Conservation (phyloP, 2,888 invertebrate species). For the Rhaphigaster nebulosa region DNA sequence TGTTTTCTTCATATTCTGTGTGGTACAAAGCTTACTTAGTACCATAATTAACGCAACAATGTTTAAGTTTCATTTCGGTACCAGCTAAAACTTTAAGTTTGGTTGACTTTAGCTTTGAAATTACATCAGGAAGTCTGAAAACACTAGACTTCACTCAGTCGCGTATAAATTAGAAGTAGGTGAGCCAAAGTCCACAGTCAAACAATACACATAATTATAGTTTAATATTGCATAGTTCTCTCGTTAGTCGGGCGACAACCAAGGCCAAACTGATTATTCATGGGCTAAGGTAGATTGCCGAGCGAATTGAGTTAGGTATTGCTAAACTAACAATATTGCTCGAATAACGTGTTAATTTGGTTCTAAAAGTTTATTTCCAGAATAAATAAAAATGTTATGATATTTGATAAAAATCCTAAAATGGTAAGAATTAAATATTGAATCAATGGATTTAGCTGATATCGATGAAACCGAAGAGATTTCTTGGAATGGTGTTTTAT, state of each 20-base stretch:
- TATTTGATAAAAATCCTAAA: no score
- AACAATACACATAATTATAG: constrained; percentile 26
- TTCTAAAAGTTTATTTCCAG: neutral
- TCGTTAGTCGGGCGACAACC: neutral
- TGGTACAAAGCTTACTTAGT: neutral
- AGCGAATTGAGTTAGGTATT: neutral
- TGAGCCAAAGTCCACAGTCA: neutral
- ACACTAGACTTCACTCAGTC: neutral
- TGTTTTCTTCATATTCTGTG: neutral
- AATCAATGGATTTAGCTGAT: no score
- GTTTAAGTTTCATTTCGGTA: neutral
- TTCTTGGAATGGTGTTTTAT: no score
- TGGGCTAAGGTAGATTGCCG: neutral
- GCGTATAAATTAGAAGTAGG: neutral
- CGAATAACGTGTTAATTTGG: neutral
- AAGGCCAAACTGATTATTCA: constrained; percentile 12
- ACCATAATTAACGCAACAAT: neutral
- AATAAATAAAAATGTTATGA: no score
- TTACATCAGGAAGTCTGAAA: constrained; percentile 6
- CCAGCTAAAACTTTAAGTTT: neutral
- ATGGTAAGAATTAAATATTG: no score
- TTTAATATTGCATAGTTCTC: constrained; percentile 33
- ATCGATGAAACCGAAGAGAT: no score
- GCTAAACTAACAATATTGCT: neutral
- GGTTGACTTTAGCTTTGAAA: neutral